phyloP scores from a whole-genome alignment of 92 coral and sea anemone species.

The Chrysogorgia sp. region DNA sequence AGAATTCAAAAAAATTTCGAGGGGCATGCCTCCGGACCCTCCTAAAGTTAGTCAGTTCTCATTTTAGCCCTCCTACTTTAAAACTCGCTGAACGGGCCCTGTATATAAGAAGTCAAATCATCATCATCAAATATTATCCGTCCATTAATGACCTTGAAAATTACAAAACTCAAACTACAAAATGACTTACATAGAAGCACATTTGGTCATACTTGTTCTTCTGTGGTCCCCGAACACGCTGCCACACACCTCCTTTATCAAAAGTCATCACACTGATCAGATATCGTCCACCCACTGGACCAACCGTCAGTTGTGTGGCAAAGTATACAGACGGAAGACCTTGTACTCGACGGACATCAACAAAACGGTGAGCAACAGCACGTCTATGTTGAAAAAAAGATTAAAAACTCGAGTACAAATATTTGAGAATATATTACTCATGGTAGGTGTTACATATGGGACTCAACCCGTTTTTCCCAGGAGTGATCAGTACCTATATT shows the following conservation, averaged over 20 bases:
- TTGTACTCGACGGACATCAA: constrained; percentile 73
- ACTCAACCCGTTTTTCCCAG: too few relatives aligned
- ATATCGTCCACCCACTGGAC: constrained; percentile 92
- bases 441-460: too few relatives aligned
- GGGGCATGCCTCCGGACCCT: too few relatives aligned
- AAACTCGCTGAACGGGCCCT: too few relatives aligned
- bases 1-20: too few relatives aligned
- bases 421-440: too few relatives aligned
- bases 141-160: not conserved
- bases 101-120: too few relatives aligned
- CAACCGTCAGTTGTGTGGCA: constrained; percentile 96
- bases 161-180: not conserved
- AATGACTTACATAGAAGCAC: constrained; percentile 70
- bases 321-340: constrained; percentile 77
- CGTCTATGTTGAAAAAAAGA: constrained; percentile 49
- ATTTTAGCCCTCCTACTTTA: too few relatives aligned
- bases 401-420: too few relatives aligned
- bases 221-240: constrained; percentile 73
- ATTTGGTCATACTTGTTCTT: constrained; percentile 66
- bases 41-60: too few relatives aligned
- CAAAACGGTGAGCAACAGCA: constrained; percentile 82
- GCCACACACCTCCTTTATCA: constrained; percentile 90
- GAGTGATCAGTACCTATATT: too few relatives aligned
- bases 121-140: too few relatives aligned
- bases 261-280: constrained; percentile 79